Evolutionary conservation across 2,888 invertebrate genomes (phyloP).

Genomic region (Torymus tubicola): DNA sequence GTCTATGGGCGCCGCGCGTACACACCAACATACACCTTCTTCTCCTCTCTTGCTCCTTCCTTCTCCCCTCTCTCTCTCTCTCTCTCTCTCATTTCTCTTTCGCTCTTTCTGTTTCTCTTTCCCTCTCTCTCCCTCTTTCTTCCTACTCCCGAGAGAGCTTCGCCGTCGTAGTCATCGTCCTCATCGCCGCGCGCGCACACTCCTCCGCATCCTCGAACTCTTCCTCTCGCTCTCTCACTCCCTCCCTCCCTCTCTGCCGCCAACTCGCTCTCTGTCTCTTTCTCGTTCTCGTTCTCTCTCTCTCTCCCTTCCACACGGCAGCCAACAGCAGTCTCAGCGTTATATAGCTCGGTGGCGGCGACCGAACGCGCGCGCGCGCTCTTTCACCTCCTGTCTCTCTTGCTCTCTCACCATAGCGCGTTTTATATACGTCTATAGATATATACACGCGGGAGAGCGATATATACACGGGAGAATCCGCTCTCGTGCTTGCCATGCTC

Average conservation of each 20-base stretch:
- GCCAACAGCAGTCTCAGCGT: slow-evolving; percentile 21
- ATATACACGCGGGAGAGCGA: background rate
- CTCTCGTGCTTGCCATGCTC: slow-evolving; percentile 5
- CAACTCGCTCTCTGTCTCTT: background rate
- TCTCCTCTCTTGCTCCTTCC: background rate
- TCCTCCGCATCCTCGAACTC: slow-evolving; percentile 52
- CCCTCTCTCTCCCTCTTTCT: slow-evolving; percentile 6
- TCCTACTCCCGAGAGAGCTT: slow-evolving; percentile 15
- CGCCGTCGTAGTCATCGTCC: slow-evolving; percentile 48
- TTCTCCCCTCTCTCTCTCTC: background rate
- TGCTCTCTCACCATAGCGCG: slow-evolving; percentile 19
- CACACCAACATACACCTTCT: slow-evolving; percentile 28
- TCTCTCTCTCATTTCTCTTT: background rate
- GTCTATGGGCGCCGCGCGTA: slow-evolving; percentile 41
- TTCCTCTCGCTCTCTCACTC: slow-evolving; percentile 33
- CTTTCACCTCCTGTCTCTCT: too few species aligned
- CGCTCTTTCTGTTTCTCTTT: background rate
- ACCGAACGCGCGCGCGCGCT: background rate
- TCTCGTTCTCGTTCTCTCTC: background rate
- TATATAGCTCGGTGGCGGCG: slow-evolving; percentile 32
- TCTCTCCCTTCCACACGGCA: background rate
- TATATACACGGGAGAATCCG: background rate
- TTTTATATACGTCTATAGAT: slow-evolving; percentile 3
- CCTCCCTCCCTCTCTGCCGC: slow-evolving; percentile 27
- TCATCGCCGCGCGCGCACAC: slow-evolving; percentile 39